Evolutionary conservation across 2,888 invertebrate species (phyloP).

Genomic region (Hyposoter didymator): DNA sequence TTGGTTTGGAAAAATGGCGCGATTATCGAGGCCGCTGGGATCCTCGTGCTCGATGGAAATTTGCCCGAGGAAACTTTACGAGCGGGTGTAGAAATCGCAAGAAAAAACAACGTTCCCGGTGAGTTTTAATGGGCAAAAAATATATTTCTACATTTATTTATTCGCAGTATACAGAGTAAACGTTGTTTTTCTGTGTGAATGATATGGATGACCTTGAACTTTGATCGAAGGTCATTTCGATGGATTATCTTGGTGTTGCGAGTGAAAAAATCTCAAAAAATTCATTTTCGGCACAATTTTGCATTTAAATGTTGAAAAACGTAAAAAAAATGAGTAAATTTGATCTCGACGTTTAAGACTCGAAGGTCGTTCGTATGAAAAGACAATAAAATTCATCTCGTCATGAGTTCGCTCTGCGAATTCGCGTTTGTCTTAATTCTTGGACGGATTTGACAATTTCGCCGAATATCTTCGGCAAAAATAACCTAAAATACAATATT

Average conservation of each 20-base stretch:
- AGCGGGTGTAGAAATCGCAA: slow-evolving; percentile 87
- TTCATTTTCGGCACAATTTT: not conserved
- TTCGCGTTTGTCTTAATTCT: not conserved
- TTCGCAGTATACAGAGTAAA: slow-evolving; percentile 16
- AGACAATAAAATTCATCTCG: not conserved
- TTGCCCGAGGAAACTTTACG: slow-evolving; percentile 89
- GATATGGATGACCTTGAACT: slow-evolving; percentile 15
- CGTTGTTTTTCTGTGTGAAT: slow-evolving; percentile 23
- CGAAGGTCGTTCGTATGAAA: not conserved
- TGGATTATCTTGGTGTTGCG: no score
- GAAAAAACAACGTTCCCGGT: slow-evolving; percentile 89
- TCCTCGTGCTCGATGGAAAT: slow-evolving; percentile 95
- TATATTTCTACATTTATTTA: slow-evolving; percentile 14
- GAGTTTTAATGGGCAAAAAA: slow-evolving; percentile 77
- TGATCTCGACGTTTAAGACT: not conserved
- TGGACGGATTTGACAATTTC: slow-evolving; percentile 16
- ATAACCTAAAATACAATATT: not conserved
- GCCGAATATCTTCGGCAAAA: not conserved
- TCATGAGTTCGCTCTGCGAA: slow-evolving; percentile 19
- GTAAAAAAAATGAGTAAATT: not conserved
- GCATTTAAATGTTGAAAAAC: not conserved
- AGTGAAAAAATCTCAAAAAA: not conserved
- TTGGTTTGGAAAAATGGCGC: slow-evolving; percentile 87
- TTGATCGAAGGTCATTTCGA: not conserved
- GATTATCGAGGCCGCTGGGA: slow-evolving; percentile 87